Evolutionary conservation across 2,113 vertebrate species (phyloP), one percentile per base, ranked within the genome.

Genomic region (Charina bottae): DNA sequence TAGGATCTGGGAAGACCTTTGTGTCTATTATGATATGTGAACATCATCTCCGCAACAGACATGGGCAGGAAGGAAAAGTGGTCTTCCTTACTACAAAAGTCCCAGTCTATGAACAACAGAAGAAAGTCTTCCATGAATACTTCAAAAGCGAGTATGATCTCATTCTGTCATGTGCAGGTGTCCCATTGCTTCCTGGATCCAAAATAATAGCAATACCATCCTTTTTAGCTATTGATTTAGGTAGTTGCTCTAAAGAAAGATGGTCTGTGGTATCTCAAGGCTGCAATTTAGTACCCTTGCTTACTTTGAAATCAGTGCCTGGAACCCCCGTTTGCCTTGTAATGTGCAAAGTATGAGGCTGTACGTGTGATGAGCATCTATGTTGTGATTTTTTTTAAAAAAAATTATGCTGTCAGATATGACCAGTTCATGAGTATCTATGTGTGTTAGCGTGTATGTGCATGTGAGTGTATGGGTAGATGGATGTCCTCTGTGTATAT

Each of bases 1-100:
- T 92, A 98, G 98, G 98, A 72, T 97, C 97, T 97, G 98, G 98
- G 21, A 98, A 98, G 96, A 98, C 98, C 0, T 96, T 98, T 26
- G 97, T 98, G 93, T 96, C 98, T 0, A 33, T 98, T 95, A 89
- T 96, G 46, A 98, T 98, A 93, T 98, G 97, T 95, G 97, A 98
- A 23, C 93, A 97, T 89, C 98, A 98, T 95, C 96, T 98, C 42
- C 94, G 95, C 84, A 96, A 94, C 0, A n/a, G 88, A 88, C 93
- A 96, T 0, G 97, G 94, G 90, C 91, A 0, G 62, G 97, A 95
- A 23, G 95, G 96, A 0, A 98, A 98, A 93, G 83, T 98, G 87
- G 97, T 97, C 24, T 98, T 98, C 92, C 96, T 98, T 93, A 97
- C 97, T 84, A 97, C 96, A 28, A 98, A 98, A 72, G 94, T 98